These are phyloP conservation scores for Pegoplata infirma DNA, from an alignment of 2,888 invertebrate genomes.

Conservation along the genomic window DNA sequence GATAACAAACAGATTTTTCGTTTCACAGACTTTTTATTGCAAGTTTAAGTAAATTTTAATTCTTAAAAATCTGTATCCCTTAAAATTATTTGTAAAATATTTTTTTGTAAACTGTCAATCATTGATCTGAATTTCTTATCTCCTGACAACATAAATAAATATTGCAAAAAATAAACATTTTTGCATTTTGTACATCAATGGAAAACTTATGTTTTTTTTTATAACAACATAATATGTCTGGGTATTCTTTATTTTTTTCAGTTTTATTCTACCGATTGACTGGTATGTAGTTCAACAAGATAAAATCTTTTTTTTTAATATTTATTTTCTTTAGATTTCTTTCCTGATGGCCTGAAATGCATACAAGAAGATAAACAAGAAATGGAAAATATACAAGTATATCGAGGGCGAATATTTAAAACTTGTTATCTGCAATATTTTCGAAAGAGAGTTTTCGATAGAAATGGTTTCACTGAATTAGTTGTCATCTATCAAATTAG, in stretches of 20 bases:
- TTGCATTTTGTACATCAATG: slow-evolving; percentile 7
- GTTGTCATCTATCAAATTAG: too few species aligned
- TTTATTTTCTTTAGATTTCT: neutral
- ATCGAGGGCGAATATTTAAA: too few species aligned
- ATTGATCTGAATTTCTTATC: slow-evolving; percentile 1
- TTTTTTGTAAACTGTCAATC: neutral
- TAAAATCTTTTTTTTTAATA: slow-evolving; percentile 12
- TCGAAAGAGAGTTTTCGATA: too few species aligned
- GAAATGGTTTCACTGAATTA: too few species aligned
- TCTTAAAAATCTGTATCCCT: too few species aligned
- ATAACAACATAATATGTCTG: slow-evolving; percentile 1
- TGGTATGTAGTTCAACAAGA: slow-evolving; percentile 46
- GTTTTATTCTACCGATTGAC: neutral
- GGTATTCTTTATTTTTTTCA: neutral
- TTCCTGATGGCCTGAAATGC: slow-evolving; percentile 41
- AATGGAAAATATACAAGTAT: neutral
- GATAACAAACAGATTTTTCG: too few species aligned
- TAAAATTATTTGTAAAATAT: neutral
- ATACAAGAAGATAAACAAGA: slow-evolving; percentile 29
- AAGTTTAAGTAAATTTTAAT: too few species aligned
- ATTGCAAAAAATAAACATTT: slow-evolving; percentile 15
- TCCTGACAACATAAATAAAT: slow-evolving; percentile 22
- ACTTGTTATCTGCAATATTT: too few species aligned
- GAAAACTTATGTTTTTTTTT: slow-evolving; percentile 34
- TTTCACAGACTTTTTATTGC: too few species aligned